These are phyloP conservation scores for Salticus scenicus DNA, from an alignment of 2,888 invertebrate genomes.

Conservation along the genomic window DNA sequence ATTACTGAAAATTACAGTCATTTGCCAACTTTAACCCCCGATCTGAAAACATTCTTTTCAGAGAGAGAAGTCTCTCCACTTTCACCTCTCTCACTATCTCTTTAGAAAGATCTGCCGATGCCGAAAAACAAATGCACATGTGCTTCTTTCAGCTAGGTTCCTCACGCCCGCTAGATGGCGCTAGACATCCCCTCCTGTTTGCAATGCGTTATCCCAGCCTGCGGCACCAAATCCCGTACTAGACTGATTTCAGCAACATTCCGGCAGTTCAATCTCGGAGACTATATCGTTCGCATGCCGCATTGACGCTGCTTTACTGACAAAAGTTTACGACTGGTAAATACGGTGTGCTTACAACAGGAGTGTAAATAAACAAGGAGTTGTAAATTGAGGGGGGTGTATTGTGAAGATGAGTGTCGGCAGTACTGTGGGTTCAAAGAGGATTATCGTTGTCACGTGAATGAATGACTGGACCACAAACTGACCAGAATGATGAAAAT, in stretches of 20 bases:
- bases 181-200: conserved; percentile 20
- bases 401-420: conserved; percentile 4
- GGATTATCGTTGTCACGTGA: conserved; percentile 31
- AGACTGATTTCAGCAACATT: conserved; percentile 25
- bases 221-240: conserved; percentile 36
- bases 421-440: neutral
- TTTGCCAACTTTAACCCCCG: conserved; percentile 2
- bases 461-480: conserved; percentile 14
- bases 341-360: conserved; percentile 1
- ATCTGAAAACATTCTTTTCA: neutral
- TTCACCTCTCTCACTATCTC: conserved; percentile 31
- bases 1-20: conserved; percentile 14
- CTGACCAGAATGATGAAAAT: conserved; percentile 1
- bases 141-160: conserved; percentile 16
- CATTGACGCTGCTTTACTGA: neutral
- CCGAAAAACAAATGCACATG: conserved; percentile 68
- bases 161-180: conserved; percentile 33
- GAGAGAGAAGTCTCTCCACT: neutral
- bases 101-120: conserved; percentile 19
- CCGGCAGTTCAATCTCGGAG: conserved; percentile 11
- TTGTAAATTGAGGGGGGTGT: neutral
- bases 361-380: neutral
- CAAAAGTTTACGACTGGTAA: neutral
- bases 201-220: conserved; percentile 57
- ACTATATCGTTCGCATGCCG: neutral